phyloP scores from a whole-genome alignment of 2,113 vertebrate genomes.

The Thinocorus orbignyianus region DNA sequence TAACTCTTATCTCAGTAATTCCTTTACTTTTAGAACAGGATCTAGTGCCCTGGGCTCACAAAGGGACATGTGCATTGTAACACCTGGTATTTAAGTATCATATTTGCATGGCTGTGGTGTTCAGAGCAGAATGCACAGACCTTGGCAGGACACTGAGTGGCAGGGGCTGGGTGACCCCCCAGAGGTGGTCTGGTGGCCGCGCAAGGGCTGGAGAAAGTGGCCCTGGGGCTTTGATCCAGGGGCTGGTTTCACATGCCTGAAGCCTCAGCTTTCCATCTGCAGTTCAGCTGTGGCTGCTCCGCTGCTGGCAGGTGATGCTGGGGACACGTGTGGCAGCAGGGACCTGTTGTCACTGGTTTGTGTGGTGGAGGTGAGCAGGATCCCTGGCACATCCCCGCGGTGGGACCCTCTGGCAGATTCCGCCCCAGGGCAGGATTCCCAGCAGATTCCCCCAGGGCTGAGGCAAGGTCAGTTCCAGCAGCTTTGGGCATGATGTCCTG shows the following conservation, averaged over 20 bases:
- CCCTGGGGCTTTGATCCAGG: neutral
- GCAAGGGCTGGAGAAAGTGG: neutral
- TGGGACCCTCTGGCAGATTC: too few relatives aligned
- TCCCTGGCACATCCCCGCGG: too few relatives aligned
- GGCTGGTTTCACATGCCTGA: neutral
- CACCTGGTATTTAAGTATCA: neutral
- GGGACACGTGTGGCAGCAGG: neutral
- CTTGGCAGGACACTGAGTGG: neutral
- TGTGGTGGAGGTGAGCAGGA: too few relatives aligned
- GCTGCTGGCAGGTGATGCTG: neutral
- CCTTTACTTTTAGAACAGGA: neutral
- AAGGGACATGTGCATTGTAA: neutral
- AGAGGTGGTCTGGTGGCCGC: neutral
- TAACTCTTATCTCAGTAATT: rapidly evolving
- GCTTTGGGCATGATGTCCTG: rapidly evolving
- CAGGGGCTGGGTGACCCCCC: neutral
- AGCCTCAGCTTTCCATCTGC: neutral
- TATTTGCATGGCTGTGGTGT: neutral
- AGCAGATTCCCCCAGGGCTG: neutral
- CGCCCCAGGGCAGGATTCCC: neutral
- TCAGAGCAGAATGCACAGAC: neutral
- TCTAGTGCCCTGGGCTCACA: neutral
- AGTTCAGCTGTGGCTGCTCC: neutral
- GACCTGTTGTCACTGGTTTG: rapidly evolving
- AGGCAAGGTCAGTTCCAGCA: rapidly evolving